These are phyloP conservation scores for Polyommatus icarus DNA, from an alignment of 2,888 invertebrate genomes.

Conservation along the genomic window DNA sequence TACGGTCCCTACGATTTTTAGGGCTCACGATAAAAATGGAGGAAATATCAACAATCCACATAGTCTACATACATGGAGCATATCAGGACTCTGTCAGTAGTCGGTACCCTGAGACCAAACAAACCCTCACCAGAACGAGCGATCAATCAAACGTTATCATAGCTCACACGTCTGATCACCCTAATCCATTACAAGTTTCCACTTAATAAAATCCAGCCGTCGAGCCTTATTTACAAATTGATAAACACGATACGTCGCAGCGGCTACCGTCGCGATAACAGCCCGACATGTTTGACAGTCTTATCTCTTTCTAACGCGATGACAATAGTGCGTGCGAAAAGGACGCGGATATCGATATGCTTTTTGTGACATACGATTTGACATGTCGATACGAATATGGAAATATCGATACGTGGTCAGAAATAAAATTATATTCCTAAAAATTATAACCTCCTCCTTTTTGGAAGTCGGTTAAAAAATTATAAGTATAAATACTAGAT, in stretches of 20 bases:
- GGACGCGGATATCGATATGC: slow-evolving; percentile 22
- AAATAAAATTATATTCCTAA: not conserved
- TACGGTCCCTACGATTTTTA: too few relatives aligned
- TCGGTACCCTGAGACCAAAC: not conserved
- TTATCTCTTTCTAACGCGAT: slow-evolving; percentile 35
- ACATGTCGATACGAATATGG: not conserved
- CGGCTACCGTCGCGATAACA: slow-evolving; percentile 54
- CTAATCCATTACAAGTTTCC: slow-evolving; percentile 66
- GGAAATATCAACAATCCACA: too few relatives aligned
- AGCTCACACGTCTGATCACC: slow-evolving; percentile 50
- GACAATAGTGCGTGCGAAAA: slow-evolving; percentile 33
- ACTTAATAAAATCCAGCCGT: slow-evolving; percentile 63
- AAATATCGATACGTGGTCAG: not conserved
- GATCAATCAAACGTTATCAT: slow-evolving; percentile 56
- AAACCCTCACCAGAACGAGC: not conserved
- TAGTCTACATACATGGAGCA: too few relatives aligned
- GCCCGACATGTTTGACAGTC: slow-evolving; percentile 43
- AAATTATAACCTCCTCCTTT: too few relatives aligned
- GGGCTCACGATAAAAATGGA: too few relatives aligned
- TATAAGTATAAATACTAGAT: too few relatives aligned
- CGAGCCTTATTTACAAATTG: slow-evolving; percentile 66
- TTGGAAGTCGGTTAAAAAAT: too few relatives aligned
- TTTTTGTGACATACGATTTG: not conserved
- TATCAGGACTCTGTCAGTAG: not conserved
- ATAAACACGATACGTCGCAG: slow-evolving; percentile 53